phyloP scores from a whole-genome alignment of 2,113 vertebrate genomes.

The Sander vitreus region DNA sequence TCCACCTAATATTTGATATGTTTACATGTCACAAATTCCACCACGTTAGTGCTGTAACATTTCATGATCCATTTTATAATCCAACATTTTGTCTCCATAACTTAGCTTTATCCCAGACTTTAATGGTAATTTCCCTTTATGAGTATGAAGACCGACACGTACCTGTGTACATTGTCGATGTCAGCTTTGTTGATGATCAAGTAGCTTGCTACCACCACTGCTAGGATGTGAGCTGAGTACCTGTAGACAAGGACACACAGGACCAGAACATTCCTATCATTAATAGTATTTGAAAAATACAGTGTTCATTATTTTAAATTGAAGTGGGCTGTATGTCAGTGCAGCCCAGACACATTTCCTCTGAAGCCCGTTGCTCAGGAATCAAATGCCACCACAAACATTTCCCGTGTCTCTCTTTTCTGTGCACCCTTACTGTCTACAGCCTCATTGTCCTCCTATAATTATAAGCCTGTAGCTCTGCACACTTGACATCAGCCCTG shows the following conservation, averaged over 20 bases:
- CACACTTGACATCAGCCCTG: background rate
- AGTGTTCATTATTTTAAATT: background rate
- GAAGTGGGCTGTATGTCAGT: background rate
- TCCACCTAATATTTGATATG: background rate
- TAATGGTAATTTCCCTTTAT: background rate
- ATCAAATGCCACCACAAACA: background rate
- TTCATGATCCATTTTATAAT: background rate
- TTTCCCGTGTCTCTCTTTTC: background rate
- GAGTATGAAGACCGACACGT: background rate
- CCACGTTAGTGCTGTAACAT: background rate
- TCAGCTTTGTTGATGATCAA: slow-evolving; percentile 76
- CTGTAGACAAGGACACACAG: slow-evolving; percentile 58
- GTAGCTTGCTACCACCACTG: slow-evolving; percentile 77
- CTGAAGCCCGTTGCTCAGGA: background rate
- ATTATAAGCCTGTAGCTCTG: background rate
- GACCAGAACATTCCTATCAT: background rate
- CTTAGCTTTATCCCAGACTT: background rate
- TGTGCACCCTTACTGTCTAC: slow-evolving; percentile 2
- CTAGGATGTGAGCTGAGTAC: slow-evolving; percentile 82
- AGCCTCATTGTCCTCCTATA: background rate
- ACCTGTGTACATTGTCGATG: slow-evolving; percentile 82
- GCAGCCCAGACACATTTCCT: background rate
- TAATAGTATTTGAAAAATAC: background rate
- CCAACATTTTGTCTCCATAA: background rate
- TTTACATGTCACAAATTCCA: background rate